Evolutionary conservation across 2,797 vertebrate species (phyloP), one percentile per base, ranked within the genome.

Genomic region (Hyperoplus immaculatus): DNA sequence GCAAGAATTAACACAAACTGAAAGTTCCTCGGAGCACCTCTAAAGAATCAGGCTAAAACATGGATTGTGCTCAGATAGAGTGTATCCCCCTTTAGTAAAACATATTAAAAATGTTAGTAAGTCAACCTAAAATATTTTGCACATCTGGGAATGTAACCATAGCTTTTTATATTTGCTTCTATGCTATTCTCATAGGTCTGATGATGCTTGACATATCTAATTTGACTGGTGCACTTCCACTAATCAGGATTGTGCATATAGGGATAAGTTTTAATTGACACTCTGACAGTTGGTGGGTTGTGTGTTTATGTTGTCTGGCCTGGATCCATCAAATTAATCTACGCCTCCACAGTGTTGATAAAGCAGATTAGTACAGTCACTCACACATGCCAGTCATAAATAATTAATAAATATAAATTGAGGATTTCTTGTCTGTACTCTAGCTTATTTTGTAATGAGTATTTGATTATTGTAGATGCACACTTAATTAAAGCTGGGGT

Each of bases 201-300:
- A n/a, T 47, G 21, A 36, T 5, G 16, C 13, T 9, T n/a, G 56
- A 64, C 54, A 50, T 59, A 64, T 11, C 15, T 56, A 3, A 67
- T 55, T 45, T 43, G 8, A 7, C 69, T 18, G 47, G 12, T 21
- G n/a, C 45, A 6, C 15, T 21, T 50, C 45, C 36, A 46, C 42
- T 49, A 54, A 49, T 65, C 49, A 55, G 15, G 51, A 71, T 65
- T 72, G 41, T 56, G 47, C n/a, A 68, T 41, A 29, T 29, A 29
- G 29, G 29, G 29, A 29, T 29, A 29, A 29, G 29, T 29, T 29
- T 29, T 59, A 56, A 43, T 50, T 49, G 51, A 42, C 18, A 61
- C 38, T 43, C 29, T 54, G 14, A 70, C 66, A 75, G 66, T 53
- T 61, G 80, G 55, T 55, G n/a, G 53, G 65, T 68, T 68, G 47